Evolutionary conservation across 2,888 invertebrate genomes (phyloP), one percentile per base, ranked within the genome.

Genomic region (Erynnis tages): DNA sequence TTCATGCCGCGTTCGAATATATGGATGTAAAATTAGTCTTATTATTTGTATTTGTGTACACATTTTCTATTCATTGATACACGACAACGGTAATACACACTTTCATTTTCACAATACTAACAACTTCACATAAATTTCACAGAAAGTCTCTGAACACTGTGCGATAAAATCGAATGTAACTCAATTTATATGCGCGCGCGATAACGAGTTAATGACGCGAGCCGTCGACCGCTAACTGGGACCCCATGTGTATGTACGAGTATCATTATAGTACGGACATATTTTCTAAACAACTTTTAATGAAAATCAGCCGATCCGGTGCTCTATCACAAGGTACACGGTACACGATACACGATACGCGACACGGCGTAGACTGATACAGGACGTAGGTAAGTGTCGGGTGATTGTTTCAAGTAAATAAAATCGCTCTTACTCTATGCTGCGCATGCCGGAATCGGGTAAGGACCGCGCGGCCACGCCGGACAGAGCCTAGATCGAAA

Each of bases 1-100:
- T 72, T 86, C 82, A 19, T 60, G 16, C 1, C 85, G 69, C 27
- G 86, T 86, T 43, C 86, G 77, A 29, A 85, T 85, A 66, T 75
- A 85, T 4, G 85, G 84, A 49, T 82, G 79, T 27, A 82, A 47
- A 32, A 63, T 53, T 40, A 71, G 56, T 4, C 10, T 17, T n/a
- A 17, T 10, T 10, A 25, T 11, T 21, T 37, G 21, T 40, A 40
- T 40, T 14, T 25, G 13, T 25, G 23, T 27, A 13, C 41, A 29
- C 41, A 41, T 29, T 16, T 34, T 34, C 17, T n/a, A n/a, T n/a
- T n/a, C n/a, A n/a, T n/a, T n/a, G n/a, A n/a, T n/a, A n/a, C n/a
- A n/a, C n/a, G n/a, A n/a, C n/a, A n/a, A n/a, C n/a, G n/a, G n/a
- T n/a, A n/a, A n/a, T n/a, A n/a, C n/a, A n/a, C n/a, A n/a, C n/a